phyloP scores from a whole-genome alignment of 2,113 vertebrate genomes.

The Psilopogon haemacephalus region DNA sequence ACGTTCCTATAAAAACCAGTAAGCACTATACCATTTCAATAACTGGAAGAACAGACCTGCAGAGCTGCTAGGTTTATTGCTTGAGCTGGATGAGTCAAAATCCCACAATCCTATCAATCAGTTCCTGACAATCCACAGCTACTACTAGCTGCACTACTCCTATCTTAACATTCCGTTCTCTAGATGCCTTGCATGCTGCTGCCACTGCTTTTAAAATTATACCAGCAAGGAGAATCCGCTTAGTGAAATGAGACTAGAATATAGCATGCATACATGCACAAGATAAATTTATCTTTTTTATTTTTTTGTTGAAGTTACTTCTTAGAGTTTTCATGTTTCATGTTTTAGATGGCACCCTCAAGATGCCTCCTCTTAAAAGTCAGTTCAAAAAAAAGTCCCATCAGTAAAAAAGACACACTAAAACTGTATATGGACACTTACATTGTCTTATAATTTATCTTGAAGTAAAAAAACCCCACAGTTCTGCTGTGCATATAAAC shows the following conservation, averaged over 20 bases:
- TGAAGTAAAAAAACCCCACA: neutral
- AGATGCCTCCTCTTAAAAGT: neutral
- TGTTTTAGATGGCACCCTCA: neutral
- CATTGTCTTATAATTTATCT: too few relatives aligned
- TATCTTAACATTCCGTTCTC: fast-evolving
- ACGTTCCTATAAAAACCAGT: neutral
- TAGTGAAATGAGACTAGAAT: neutral
- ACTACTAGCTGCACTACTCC: neutral
- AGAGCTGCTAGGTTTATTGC: neutral
- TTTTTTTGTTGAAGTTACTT: neutral
- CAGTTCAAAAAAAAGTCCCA: neutral
- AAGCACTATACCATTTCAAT: neutral
- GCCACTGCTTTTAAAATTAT: neutral
- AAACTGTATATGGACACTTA: neutral
- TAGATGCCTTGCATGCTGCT: neutral
- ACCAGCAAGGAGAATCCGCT: neutral
- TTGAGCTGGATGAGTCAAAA: neutral
- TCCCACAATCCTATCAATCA: neutral
- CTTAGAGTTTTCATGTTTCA: neutral
- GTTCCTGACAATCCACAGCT: neutral
- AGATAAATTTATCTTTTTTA: neutral
- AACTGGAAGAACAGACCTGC: neutral
- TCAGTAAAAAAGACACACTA: neutral
- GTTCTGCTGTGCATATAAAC: neutral
- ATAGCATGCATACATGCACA: neutral